A percentile compares a stretch with the other conserved stretches of the same genome.
Evolutionary conservation across 2,888 invertebrate genomes (phyloP).

Genomic region (Clepsis dumicolana): DNA sequence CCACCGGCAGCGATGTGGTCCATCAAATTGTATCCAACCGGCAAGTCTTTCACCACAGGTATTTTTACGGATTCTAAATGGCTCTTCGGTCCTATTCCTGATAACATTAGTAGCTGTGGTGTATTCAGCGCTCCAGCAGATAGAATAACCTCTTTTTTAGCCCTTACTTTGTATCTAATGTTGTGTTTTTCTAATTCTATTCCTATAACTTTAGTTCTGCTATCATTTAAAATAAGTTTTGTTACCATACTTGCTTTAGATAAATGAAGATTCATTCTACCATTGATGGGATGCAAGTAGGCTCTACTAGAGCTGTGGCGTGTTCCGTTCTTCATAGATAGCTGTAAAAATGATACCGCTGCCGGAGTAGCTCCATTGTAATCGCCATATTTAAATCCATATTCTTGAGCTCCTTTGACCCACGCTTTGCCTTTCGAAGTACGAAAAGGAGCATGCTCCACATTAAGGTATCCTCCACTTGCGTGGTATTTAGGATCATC

Average conservation of each 20-base stretch:
- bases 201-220: constrained; percentile 85
- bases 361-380: constrained; percentile 87
- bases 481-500: constrained; percentile 83
- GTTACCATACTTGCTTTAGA: constrained; percentile 87
- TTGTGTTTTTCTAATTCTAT: constrained; percentile 86
- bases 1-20: constrained; percentile 90
- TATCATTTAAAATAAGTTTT: constrained; percentile 85
- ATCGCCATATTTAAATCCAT: constrained; percentile 87
- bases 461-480: constrained; percentile 84
- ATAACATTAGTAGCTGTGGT: constrained; percentile 92
- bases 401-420: constrained; percentile 87
- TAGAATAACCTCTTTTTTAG: constrained; percentile 90
- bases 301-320: constrained; percentile 89
- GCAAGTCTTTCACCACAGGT: constrained; percentile 83
- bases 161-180: constrained; percentile 82
- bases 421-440: constrained; percentile 84
- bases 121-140: constrained; percentile 92
- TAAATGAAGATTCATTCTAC: constrained; percentile 87
- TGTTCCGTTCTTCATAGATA: constrained; percentile 88
- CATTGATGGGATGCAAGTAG: constrained; percentile 87
- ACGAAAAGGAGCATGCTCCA: constrained; percentile 84
- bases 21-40: constrained; percentile 89
- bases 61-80: constrained; percentile 86
- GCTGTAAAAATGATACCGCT: constrained; percentile 87
- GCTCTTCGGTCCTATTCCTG: constrained; percentile 89